phyloP scores from a whole-genome alignment of 2,888 invertebrate species.

The Agrilus mali region DNA sequence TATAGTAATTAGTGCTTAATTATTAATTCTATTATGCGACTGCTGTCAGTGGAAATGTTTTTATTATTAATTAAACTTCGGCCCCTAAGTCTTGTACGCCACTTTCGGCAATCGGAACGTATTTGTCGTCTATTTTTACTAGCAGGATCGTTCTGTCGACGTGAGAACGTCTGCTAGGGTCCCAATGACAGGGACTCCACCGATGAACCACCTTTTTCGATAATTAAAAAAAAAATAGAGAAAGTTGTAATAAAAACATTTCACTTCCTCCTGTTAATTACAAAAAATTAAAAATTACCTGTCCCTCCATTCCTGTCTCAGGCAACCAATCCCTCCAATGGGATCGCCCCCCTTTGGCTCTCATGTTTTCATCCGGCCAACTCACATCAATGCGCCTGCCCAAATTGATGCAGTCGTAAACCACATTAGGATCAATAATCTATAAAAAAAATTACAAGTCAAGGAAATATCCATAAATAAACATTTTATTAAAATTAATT shows the following conservation, averaged over 20 bases:
- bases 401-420: slow-evolving; percentile 85
- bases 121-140: slow-evolving; percentile 85
- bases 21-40: no score
- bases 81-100: slow-evolving; percentile 71
- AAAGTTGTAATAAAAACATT: no score
- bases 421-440: slow-evolving; percentile 54
- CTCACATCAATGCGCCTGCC: slow-evolving; percentile 85
- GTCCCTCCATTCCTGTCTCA: slow-evolving; percentile 82
- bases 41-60: neutral
- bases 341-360: slow-evolving; percentile 74
- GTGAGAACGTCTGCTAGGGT: slow-evolving; percentile 76
- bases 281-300: slow-evolving; percentile 35
- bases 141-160: slow-evolving; percentile 84
- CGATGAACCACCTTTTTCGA: slow-evolving; percentile 67
- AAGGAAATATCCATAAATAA: neutral
- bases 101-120: slow-evolving; percentile 84
- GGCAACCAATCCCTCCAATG: slow-evolving; percentile 89
- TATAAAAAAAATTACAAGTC: slow-evolving; percentile 19
- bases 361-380: slow-evolving; percentile 88
- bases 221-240: no score
- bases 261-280: no score
- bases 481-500: neutral
- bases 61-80: slow-evolving; percentile 34
- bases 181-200: slow-evolving; percentile 88
- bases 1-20: no score